Evolutionary conservation across 2,888 invertebrate genomes (phyloP).

Genomic region (Steinernema hermaphroditum): DNA sequence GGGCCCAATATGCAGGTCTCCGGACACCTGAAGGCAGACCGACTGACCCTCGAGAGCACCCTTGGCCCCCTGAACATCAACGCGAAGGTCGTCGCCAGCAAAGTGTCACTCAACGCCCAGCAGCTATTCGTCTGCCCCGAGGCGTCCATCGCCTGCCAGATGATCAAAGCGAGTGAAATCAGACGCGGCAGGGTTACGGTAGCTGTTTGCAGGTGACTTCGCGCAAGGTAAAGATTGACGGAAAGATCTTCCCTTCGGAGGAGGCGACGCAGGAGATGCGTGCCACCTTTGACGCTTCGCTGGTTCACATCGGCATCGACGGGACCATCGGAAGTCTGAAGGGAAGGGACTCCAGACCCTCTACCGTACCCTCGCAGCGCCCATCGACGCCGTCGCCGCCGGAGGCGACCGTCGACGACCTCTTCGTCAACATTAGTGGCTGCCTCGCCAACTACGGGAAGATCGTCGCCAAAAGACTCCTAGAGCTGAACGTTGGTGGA

Average conservation of each 20-base stretch:
- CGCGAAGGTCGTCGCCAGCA: conserved; percentile 34
- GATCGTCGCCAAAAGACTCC: conserved; percentile 43
- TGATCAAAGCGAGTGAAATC: conserved; percentile 34
- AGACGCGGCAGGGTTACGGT: not conserved
- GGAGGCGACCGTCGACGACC: conserved; percentile 39
- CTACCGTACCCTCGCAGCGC: not conserved
- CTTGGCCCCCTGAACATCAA: conserved; percentile 53
- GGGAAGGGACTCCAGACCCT: not conserved
- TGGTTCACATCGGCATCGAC: conserved; percentile 53
- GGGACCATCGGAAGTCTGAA: conserved; percentile 41
- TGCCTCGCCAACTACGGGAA: conserved; percentile 51
- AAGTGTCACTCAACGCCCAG: conserved; percentile 43
- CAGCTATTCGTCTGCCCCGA: conserved; percentile 51
- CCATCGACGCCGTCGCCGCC: not conserved
- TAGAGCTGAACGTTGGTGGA: conserved; percentile 42
- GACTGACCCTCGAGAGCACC: conserved; percentile 49
- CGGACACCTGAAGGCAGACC: conserved; percentile 45
- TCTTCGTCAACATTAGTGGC: conserved; percentile 41
- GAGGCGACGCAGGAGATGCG: conserved; percentile 33
- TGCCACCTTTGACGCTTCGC: conserved; percentile 37
- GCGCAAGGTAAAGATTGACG: conserved; percentile 44
- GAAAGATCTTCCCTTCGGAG: conserved; percentile 45
- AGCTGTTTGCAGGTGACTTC: conserved; percentile 29
- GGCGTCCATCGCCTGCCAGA: conserved; percentile 43
- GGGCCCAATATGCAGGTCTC: conserved; percentile 52